Percentiles rank a stretch among this genome's conserved stretches.
Conservation (phyloP, 2,113 vertebrate genomes). For the Carettochelys insculpta region DNA sequence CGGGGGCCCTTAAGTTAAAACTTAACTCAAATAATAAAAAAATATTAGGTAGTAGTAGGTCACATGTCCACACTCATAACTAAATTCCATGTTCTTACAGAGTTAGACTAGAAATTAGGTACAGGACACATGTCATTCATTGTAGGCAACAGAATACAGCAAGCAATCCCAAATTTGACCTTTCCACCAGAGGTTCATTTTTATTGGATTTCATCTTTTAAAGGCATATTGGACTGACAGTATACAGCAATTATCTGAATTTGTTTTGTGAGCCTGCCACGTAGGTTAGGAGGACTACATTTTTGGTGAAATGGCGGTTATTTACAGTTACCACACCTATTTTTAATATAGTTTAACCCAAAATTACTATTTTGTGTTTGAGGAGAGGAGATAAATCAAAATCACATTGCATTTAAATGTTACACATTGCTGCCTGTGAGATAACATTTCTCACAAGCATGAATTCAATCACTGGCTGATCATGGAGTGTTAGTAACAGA, state of each 20-base stretch:
- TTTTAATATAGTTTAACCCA: neutral
- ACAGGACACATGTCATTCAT: neutral
- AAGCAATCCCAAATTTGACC: constrained; percentile 34
- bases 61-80: neutral
- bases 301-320: constrained; percentile 51
- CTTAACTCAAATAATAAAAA: neutral
- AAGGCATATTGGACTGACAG: constrained; percentile 34
- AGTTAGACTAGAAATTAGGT: constrained; percentile 16
- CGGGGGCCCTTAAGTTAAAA: neutral
- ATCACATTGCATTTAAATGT: neutral
- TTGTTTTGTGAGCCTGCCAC: constrained; percentile 23
- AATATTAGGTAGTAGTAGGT: neutral
- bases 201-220: constrained; percentile 45
- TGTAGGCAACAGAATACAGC: constrained; percentile 40
- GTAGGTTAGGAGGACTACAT: neutral
- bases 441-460: neutral
- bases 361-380: constrained; percentile 27
- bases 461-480: constrained; percentile 51
- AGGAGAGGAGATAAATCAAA: neutral
- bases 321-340: constrained; percentile 24
- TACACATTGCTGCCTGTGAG: constrained; percentile 48
- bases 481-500: constrained; percentile 47
- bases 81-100: neutral
- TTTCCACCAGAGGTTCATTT: constrained; percentile 34
- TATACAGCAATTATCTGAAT: constrained; percentile 22